Conservation (phyloP, 2,888 invertebrate species). For the Athrips mouffetella region DNA sequence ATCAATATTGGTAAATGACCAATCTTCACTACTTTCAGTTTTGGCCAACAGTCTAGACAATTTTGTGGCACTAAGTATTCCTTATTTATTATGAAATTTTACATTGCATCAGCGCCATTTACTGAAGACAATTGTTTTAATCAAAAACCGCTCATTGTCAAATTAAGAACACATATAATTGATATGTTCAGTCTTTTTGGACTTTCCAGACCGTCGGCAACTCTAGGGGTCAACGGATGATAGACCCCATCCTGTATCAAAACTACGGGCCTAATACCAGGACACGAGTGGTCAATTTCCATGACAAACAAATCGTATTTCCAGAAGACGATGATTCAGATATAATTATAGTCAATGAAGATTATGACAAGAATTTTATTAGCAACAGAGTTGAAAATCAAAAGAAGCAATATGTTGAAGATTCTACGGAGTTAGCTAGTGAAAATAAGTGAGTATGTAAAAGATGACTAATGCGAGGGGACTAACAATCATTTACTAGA, state of each 20-base stretch:
- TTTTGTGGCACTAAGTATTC: too few relatives aligned
- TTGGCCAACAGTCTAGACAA: too few relatives aligned
- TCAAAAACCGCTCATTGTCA: too few relatives aligned
- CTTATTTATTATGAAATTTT: conserved; percentile 8
- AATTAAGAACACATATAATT: conserved; percentile 51
- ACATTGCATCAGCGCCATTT: neutral
- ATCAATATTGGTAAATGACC: too few relatives aligned
- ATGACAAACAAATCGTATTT: conserved; percentile 61
- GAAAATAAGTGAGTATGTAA: conserved; percentile 44
- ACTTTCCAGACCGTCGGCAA: conserved; percentile 87
- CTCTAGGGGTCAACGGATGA: conserved; percentile 84
- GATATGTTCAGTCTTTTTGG: conserved; percentile 86
- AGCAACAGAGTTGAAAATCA: conserved; percentile 40
- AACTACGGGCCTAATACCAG: conserved; percentile 57
- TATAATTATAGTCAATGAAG: conserved; percentile 69
- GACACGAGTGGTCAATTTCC: conserved; percentile 52
- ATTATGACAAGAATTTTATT: conserved; percentile 49
- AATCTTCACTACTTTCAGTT: too few relatives aligned
- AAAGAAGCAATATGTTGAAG: conserved; percentile 39
- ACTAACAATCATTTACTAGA: conserved; percentile 4
- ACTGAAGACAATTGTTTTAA: too few relatives aligned
- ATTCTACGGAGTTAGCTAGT: conserved; percentile 25
- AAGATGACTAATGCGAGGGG: neutral
- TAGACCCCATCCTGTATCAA: conserved; percentile 63
- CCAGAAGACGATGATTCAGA: conserved; percentile 68